Conservation (phyloP, 2,113 vertebrate species). For the Pipra filicauda region DNA sequence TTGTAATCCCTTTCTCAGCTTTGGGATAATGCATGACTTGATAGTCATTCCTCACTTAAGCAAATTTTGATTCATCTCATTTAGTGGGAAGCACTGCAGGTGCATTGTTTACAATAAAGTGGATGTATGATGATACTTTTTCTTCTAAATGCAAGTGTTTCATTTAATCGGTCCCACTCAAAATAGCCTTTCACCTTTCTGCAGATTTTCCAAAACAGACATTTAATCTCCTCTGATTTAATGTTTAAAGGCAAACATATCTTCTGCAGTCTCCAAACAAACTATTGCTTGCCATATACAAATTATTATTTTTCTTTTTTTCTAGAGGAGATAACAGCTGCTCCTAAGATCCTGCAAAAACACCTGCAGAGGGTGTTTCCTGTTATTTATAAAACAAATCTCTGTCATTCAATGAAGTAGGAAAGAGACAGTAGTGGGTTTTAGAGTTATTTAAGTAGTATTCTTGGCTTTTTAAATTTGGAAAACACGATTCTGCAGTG, state of each 20-base stretch:
- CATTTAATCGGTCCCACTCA: not conserved
- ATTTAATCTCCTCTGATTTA: not conserved
- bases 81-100: not conserved
- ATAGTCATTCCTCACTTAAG: not conserved
- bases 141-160: not conserved
- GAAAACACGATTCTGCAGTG: not conserved
- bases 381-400: constrained; percentile 4
- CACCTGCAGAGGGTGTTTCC: not conserved
- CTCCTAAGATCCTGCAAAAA: not conserved
- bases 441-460: not conserved
- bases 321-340: not conserved
- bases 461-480: constrained; percentile 13
- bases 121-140: not conserved
- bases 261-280: not conserved
- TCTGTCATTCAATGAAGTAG: not conserved
- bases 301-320: not conserved
- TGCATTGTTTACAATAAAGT: not conserved
- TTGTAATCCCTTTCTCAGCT: not conserved
- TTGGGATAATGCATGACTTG: not conserved
- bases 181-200: not conserved
- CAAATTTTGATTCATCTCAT: not conserved
- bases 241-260: not conserved
- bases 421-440: not conserved
- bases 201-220: not conserved
- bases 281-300: not conserved